Percentiles rank a stretch among this genome's conserved stretches.
These are phyloP conservation scores for Caenorhabditis inopinata DNA, from an alignment of 1,140 invertebrate species.

Conservation along the genomic window DNA sequence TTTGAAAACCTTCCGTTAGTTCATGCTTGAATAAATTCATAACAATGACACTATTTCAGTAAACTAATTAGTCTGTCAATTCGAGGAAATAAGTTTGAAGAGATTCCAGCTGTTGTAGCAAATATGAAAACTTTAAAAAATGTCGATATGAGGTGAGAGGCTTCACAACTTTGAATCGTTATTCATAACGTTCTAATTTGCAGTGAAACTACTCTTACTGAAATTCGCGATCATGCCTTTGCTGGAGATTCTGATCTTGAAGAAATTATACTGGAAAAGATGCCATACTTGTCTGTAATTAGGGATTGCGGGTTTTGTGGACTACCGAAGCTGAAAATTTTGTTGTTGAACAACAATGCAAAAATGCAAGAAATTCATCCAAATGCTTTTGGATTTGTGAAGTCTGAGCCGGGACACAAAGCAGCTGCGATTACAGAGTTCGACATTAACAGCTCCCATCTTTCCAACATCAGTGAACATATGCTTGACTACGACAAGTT, in stretches of 20 bases:
- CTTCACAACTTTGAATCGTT: background rate
- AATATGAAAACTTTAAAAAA: background rate
- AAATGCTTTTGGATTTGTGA: background rate
- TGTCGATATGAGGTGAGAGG: constrained; percentile 35
- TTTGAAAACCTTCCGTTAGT: constrained; percentile 26
- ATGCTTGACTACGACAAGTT: background rate
- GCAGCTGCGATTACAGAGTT: background rate
- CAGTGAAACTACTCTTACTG: constrained; percentile 38
- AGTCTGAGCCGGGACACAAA: constrained; percentile 10
- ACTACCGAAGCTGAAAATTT: constrained; percentile 20
- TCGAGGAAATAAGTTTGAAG: constrained; percentile 23
- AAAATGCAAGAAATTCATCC: background rate
- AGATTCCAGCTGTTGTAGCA: constrained; percentile 37
- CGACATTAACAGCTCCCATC: background rate
- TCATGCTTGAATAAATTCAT: background rate
- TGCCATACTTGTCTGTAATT: constrained; percentile 23
- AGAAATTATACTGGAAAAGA: constrained; percentile 7
- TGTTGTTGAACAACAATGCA: background rate
- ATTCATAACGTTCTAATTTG: background rate
- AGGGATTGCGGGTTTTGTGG: constrained; percentile 43
- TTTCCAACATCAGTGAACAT: background rate
- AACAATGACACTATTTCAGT: constrained; percentile 30
- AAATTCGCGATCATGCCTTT: constrained; percentile 21
- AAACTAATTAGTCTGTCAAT: constrained; percentile 29
- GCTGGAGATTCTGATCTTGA: background rate